Evolutionary conservation across 2,797 vertebrate genomes (phyloP).

Genomic region (Sarcophilus harrisii): DNA sequence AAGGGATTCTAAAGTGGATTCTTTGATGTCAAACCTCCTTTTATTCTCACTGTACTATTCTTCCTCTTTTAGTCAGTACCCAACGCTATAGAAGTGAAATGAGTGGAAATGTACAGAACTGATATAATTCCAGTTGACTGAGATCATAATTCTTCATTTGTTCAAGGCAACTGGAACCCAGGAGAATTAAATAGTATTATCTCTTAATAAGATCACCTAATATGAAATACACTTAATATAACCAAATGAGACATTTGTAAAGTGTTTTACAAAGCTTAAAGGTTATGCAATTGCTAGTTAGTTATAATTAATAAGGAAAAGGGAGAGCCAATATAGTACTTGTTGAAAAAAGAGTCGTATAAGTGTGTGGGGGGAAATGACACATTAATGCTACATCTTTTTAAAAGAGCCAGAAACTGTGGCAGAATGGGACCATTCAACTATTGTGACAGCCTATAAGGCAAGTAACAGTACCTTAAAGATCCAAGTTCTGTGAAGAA

Average conservation of each 20-base stretch:
- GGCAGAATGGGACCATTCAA: not conserved
- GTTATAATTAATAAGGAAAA: conserved; percentile 7
- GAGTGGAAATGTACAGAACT: not conserved
- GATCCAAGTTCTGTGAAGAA: conserved; percentile 43
- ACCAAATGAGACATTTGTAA: not conserved
- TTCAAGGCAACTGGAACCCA: not conserved
- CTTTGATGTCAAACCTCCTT: not conserved
- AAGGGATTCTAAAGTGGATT: not conserved
- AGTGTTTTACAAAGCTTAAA: not conserved
- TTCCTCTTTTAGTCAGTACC: conserved; percentile 1
- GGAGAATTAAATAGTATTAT: not conserved
- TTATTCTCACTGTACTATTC: not conserved
- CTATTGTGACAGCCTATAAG: not conserved
- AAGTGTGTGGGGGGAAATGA: not conserved
- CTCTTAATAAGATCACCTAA: not conserved
- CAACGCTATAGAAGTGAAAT: not conserved
- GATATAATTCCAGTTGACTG: not conserved
- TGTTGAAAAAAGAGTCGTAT: not conserved
- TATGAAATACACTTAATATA: not conserved
- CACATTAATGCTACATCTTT: not conserved
- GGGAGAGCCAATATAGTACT: not conserved
- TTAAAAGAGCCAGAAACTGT: not conserved
- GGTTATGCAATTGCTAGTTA: not conserved
- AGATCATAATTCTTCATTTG: conserved; percentile 6
- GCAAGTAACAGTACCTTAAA: conserved; percentile 29